Evolutionary conservation across 2,113 vertebrate species (phyloP).

Genomic region (Crotalus tigris): DNA sequence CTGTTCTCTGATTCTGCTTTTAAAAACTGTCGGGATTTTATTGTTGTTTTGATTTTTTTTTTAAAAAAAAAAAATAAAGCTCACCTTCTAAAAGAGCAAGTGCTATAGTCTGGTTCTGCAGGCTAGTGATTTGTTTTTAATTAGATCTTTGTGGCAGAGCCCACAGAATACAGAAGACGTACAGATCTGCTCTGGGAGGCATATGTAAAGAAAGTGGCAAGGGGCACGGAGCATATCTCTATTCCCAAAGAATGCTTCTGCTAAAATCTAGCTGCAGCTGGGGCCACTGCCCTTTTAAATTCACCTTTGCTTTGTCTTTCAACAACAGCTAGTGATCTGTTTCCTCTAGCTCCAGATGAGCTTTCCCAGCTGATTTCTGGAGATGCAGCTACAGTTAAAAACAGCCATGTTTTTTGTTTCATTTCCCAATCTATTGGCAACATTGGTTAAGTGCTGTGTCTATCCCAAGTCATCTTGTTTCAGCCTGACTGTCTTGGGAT

Average conservation of each 20-base stretch:
- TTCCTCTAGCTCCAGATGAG: neutral
- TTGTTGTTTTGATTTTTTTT: neutral
- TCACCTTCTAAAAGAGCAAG: slow-evolving; percentile 7
- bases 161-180: neutral
- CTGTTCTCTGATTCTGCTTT: slow-evolving; percentile 1
- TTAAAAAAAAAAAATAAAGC: neutral
- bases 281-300: neutral
- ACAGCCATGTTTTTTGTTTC: neutral
- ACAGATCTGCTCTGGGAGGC: neutral
- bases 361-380: neutral
- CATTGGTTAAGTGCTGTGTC: neutral
- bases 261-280: neutral
- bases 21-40: neutral
- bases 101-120: neutral
- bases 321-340: neutral
- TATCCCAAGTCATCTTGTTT: neutral
- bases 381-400: neutral
- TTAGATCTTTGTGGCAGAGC: neutral
- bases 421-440: neutral
- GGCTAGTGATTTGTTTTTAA: neutral
- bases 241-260: neutral
- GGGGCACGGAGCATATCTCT: neutral
- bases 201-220: too few species aligned
- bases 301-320: neutral
- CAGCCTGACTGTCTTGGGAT: neutral